These are phyloP conservation scores for Luehdorfia chinensis DNA, from an alignment of 1,140 invertebrate genomes.

Conservation along the genomic window DNA sequence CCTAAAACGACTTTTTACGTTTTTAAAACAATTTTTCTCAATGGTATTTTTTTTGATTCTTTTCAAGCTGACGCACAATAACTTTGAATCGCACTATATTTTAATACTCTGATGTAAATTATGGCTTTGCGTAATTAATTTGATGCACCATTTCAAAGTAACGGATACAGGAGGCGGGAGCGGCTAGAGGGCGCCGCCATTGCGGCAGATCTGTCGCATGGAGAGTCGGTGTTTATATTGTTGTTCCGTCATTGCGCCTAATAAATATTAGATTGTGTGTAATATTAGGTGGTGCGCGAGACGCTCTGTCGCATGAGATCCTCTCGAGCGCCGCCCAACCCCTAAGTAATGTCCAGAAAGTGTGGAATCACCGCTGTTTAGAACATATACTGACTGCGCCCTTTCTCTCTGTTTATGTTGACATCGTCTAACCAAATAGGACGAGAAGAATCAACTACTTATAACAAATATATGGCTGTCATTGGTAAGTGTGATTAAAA, in stretches of 20 bases:
- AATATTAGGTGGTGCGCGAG: conserved; percentile 49
- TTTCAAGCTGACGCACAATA: conserved; percentile 31
- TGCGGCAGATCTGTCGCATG: conserved; percentile 68
- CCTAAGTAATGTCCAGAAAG: conserved; percentile 45
- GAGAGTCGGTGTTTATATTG: conserved; percentile 66
- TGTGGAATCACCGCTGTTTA: conserved; percentile 60
- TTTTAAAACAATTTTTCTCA: conserved; percentile 18
- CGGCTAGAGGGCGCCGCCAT: conserved; percentile 48
- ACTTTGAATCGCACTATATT: conserved; percentile 31
- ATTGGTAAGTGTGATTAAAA: conserved; percentile 87
- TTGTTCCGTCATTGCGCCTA: conserved; percentile 62
- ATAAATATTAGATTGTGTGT: conserved; percentile 62
- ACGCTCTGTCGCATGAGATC: conserved; percentile 30
- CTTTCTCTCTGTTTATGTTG: conserved; percentile 82
- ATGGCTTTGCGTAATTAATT: conserved; percentile 23
- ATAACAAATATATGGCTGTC: conserved; percentile 91
- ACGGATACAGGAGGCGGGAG: conserved; percentile 56
- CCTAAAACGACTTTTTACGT: conserved; percentile 24
- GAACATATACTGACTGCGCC: conserved; percentile 78
- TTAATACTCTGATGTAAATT: conserved; percentile 15
- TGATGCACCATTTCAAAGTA: conserved; percentile 33
- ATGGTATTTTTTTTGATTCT: conserved; percentile 26
- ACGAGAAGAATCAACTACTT: conserved; percentile 91
- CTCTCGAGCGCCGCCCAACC: conserved; percentile 40
- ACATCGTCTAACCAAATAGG: conserved; percentile 82